Base-by-base conservation (phyloP, 2,888 invertebrate genomes). In the Drosophila conformis region DNA sequence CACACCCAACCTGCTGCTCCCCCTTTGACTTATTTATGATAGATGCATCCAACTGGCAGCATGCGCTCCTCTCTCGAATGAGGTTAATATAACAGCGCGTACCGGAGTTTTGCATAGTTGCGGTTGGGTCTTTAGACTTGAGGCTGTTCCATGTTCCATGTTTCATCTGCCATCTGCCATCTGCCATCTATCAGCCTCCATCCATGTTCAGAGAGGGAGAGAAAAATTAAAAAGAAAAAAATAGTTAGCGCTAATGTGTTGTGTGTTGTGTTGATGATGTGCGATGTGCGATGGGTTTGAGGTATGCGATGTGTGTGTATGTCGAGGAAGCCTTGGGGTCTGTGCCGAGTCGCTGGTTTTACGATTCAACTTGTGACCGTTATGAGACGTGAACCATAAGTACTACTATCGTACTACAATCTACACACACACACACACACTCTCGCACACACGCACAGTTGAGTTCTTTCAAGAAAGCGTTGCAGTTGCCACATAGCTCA, bases 81-180 rank as follows among this genome's bases (percentile, higher is more conserved):
- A 68, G 85, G 85, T 89, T 85, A 85, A 85, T 85, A 87, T 85
- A 89, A 85, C 85, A 85, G 71, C 74, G 76, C 58, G 73, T 56
- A 66, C 42, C 53, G 40, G 79, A 63, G 68, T 72, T 84, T 83
- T 83, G 84, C 84, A 89, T 89, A 83, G 61, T 77, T 78, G 89
- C 57, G 87, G 85, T 74, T 70, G 40, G 63, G 67, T 80, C 85
- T 82, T 81, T 71, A 69, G 76, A 61, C 54, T 58, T 42, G 40
- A 52, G 58, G 46, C 51, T 66, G 33, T 57, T 42, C 42, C 46
- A 46, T 46, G 21, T 46, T 46, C 21, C 15, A 10, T 31, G 31
- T 10, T 31, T 31, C 31, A 31, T 31, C 31, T 31, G 31, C 31
- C 31, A 21, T 31, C 31, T 31, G 31, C 31, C 31, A 21, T 13